Base-by-base conservation (phyloP, 1,140 invertebrate genomes). In the Dendroctonus ponderosae region DNA sequence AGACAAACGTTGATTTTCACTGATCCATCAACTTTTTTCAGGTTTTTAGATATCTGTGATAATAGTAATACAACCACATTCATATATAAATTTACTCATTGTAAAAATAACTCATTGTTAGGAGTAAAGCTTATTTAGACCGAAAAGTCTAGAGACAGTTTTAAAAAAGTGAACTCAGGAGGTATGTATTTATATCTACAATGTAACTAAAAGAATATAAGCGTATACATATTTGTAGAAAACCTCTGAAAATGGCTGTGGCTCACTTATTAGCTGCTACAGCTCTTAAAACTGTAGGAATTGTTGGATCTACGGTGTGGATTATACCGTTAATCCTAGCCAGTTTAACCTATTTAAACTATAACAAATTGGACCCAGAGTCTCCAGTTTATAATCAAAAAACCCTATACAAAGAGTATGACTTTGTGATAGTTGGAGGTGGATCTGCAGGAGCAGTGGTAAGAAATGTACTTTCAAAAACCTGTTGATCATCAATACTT, bases 391-490 rank as follows among this genome's bases (percentile, higher is more conserved):
- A 87, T 51, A 83, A 90, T 67, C 82, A 80, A 38, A 78, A 82
- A 68, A 81, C 80, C 49, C 66, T 83, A 0, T 77, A 82, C 43
- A 71, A 66, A 38, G 89, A 92, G 70, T 95, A 94, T 74, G 93
- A 95, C 74, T 94, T 94, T 72, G 83, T 95, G 1, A 84, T 93
- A 39, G 84, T 98, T 9, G 96, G 96, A 3, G 94, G 91, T 3
- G 96, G 96, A 2, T 94, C 93, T 0, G 92, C 94, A 0, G 94
- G 96, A 0, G 92, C 93, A 0, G 96, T 98, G 5, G 84, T 98
- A 0, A 60, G 83, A 97, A 0, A 48, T 42, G 44, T 11, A 48
- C 41, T 48, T 11, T 26, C 1, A 46, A 14, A 43, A 11, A 46
- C 38, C 8, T 56, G 5, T 38, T 39, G 14, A 43, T 9, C 41